Evolutionary conservation across 2,113 vertebrate genomes (phyloP).

Genomic region (Coptodon bakossiorum): DNA sequence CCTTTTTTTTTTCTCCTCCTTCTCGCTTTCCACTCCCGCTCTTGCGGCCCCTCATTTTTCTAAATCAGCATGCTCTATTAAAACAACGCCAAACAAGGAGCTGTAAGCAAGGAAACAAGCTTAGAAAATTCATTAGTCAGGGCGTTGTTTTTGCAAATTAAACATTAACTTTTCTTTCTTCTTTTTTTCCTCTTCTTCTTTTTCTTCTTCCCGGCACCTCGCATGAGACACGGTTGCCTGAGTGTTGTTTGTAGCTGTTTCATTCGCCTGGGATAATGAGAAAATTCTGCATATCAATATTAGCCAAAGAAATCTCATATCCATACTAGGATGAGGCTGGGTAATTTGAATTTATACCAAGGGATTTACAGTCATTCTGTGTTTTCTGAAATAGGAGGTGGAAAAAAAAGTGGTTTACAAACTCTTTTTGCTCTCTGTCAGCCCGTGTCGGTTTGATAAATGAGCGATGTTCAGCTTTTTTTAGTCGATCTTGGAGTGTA

Average conservation of each 20-base stretch:
- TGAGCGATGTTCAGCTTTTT: background rate
- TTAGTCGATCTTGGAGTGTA: background rate
- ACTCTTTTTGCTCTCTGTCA: background rate
- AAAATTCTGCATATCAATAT: constrained; percentile 58
- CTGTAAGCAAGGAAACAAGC: constrained; percentile 22
- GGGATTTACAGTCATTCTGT: background rate
- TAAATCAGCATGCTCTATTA: constrained; percentile 25
- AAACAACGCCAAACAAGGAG: constrained; percentile 54
- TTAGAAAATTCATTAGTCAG: constrained; percentile 46
- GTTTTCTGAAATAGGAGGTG: background rate
- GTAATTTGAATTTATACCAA: constrained; percentile 34
- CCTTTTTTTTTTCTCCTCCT: background rate
- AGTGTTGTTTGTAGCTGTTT: constrained; percentile 40
- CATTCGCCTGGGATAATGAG: constrained; percentile 46
- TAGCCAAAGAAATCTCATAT: constrained; percentile 44
- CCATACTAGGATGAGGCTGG: constrained; percentile 23
- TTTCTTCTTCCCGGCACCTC: background rate
- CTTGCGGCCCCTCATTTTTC: constrained; percentile 5
- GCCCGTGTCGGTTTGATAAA: background rate
- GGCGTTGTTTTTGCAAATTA: constrained; percentile 47
- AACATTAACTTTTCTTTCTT: constrained; percentile 38
- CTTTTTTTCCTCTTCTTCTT: background rate
- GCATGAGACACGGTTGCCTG: constrained; percentile 24
- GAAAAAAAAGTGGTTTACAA: background rate
- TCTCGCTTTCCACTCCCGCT: background rate